Conservation (phyloP, 2,888 invertebrate genomes). For the Lasioglossum malachurum region DNA sequence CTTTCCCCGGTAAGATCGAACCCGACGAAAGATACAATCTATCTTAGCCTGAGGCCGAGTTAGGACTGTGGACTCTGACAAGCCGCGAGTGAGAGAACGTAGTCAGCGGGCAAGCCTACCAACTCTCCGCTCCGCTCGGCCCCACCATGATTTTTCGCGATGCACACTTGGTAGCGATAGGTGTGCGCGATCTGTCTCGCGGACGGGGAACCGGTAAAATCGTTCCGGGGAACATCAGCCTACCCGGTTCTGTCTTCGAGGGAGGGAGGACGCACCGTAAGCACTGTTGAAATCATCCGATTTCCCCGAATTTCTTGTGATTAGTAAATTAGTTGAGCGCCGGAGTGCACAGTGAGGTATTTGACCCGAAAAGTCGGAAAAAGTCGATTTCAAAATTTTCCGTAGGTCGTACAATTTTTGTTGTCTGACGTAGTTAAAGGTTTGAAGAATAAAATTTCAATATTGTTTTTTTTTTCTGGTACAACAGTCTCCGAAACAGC, state of each 20-base stretch:
- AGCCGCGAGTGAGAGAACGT: slow-evolving; percentile 61
- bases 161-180: slow-evolving; percentile 57
- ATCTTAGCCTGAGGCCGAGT: slow-evolving; percentile 83
- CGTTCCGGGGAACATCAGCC: slow-evolving; percentile 48
- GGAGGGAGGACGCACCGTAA: neutral
- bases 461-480: too few relatives aligned
- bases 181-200: slow-evolving; percentile 52
- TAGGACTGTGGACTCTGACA: slow-evolving; percentile 82
- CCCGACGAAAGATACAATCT: slow-evolving; percentile 79
- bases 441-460: too few relatives aligned
- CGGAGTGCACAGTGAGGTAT: too few relatives aligned
- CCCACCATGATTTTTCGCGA: slow-evolving; percentile 52
- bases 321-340: neutral
- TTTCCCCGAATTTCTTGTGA: neutral
- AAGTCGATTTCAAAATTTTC: too few relatives aligned
- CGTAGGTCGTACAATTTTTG: too few relatives aligned
- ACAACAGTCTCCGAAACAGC: too few relatives aligned
- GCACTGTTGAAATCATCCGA: neutral
- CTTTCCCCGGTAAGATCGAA: slow-evolving; percentile 72
- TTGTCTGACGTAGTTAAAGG: too few relatives aligned
- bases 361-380: too few relatives aligned
- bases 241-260: slow-evolving; percentile 31
- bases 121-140: slow-evolving; percentile 53
- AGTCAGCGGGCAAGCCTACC: slow-evolving; percentile 66
- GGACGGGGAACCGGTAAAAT: slow-evolving; percentile 62